Conservation (phyloP, 2,888 invertebrate species). For the Ichneumoninae sp. region DNA sequence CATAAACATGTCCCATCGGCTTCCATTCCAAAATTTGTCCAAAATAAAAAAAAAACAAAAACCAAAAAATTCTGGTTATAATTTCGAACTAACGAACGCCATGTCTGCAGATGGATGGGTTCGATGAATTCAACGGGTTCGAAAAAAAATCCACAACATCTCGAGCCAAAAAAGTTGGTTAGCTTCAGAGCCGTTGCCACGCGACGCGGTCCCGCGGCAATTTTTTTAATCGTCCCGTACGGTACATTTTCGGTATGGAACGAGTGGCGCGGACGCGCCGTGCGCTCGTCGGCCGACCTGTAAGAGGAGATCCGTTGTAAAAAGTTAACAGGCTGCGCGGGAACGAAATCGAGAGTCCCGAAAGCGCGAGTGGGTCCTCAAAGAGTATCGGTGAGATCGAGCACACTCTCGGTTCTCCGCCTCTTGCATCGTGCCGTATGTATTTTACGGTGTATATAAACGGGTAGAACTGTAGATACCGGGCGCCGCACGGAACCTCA, state of each 20-base stretch:
- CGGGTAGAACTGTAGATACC: slow-evolving; percentile 22
- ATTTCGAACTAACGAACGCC: neutral
- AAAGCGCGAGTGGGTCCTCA: slow-evolving; percentile 11
- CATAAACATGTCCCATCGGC: no score
- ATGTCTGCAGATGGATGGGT: neutral
- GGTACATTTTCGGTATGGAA: neutral
- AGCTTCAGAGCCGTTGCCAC: no score
- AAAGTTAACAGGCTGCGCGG: slow-evolving; percentile 39
- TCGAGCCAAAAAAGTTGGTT: no score
- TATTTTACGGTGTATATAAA: slow-evolving; percentile 14
- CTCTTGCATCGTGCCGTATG: neutral
- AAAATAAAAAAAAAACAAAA: no score
- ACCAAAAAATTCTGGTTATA: no score
- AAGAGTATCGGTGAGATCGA: slow-evolving; percentile 3
- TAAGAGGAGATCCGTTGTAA: slow-evolving; percentile 19
- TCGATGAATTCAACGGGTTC: neutral
- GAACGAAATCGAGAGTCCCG: slow-evolving; percentile 31
- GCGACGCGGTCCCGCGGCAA: neutral
- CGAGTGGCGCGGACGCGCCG: neutral
- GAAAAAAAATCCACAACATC: no score
- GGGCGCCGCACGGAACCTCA: slow-evolving; percentile 43
- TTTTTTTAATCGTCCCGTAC: neutral
- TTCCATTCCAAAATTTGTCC: no score
- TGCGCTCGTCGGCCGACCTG: neutral
- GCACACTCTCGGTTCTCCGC: neutral